phyloP scores from a whole-genome alignment of 1,140 invertebrate species.

The Lethrus apterus region DNA sequence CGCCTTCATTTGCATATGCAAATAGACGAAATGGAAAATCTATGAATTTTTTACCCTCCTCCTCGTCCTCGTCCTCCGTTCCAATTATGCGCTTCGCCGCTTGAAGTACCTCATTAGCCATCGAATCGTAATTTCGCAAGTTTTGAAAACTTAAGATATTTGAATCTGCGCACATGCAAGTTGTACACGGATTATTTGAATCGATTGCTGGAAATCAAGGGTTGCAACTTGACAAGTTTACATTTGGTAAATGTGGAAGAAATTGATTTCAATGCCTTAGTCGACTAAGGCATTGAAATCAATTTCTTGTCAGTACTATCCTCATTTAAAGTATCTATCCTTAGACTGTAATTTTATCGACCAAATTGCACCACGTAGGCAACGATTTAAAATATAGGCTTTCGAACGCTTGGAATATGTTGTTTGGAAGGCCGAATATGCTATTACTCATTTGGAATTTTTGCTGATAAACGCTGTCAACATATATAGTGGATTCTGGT shows the following conservation, averaged over 20 bases:
- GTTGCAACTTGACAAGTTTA: constrained; percentile 51
- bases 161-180: constrained; percentile 60
- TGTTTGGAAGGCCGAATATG: constrained; percentile 56
- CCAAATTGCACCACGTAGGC: constrained; percentile 28
- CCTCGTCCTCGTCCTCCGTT: too few species aligned
- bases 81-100: too few species aligned
- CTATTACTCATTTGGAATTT: constrained; percentile 55
- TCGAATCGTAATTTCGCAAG: too few species aligned
- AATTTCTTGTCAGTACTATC: too few species aligned
- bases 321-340: constrained; percentile 52
- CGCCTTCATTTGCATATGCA: too few species aligned
- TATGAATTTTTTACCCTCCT: too few species aligned
- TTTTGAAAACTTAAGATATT: constrained; percentile 52
- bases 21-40: too few species aligned
- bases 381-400: constrained; percentile 48
- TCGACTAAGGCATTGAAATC: constrained; percentile 62
- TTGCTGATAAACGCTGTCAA: constrained; percentile 55
- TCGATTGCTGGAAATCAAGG: constrained; percentile 55
- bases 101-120: too few species aligned
- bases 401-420: constrained; percentile 56
- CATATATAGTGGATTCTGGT: too few species aligned
- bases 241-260: constrained; percentile 65
- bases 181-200: constrained; percentile 62
- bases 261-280: constrained; percentile 58
- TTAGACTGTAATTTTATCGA: constrained; percentile 61